Evolutionary conservation across 2,113 vertebrate genomes (phyloP).

Genomic region (Chrysemys picta): DNA sequence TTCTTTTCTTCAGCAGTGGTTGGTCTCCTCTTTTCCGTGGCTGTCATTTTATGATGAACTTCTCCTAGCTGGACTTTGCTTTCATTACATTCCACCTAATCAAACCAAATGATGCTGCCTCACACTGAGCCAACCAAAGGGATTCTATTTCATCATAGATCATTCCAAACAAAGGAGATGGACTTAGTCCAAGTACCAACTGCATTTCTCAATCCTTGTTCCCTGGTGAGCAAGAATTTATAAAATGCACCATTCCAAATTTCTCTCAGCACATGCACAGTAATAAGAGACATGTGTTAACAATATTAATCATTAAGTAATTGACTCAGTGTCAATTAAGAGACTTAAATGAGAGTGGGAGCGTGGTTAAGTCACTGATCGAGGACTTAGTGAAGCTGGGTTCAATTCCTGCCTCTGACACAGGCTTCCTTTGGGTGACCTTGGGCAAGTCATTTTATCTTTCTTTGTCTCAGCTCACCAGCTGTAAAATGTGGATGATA

Average conservation of each 20-base stretch:
- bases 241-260: background rate
- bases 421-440: background rate
- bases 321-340: background rate
- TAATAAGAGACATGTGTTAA: background rate
- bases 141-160: background rate
- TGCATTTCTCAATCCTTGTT: background rate
- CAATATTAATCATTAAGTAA: background rate
- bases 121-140: background rate
- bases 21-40: conserved; percentile 10
- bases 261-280: background rate
- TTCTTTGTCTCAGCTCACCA: background rate
- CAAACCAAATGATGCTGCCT: background rate
- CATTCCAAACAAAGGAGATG: background rate
- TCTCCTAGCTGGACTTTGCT: background rate
- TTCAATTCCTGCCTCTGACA: background rate
- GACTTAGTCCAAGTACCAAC: background rate
- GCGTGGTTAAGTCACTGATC: background rate
- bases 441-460: no score
- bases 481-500: background rate
- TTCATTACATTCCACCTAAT: background rate
- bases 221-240: background rate
- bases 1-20: conserved; percentile 33
- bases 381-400: background rate
- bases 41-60: conserved; percentile 3
- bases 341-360: background rate